phyloP scores from a whole-genome alignment of 2,888 invertebrate species.

The Nomada ruficornis region DNA sequence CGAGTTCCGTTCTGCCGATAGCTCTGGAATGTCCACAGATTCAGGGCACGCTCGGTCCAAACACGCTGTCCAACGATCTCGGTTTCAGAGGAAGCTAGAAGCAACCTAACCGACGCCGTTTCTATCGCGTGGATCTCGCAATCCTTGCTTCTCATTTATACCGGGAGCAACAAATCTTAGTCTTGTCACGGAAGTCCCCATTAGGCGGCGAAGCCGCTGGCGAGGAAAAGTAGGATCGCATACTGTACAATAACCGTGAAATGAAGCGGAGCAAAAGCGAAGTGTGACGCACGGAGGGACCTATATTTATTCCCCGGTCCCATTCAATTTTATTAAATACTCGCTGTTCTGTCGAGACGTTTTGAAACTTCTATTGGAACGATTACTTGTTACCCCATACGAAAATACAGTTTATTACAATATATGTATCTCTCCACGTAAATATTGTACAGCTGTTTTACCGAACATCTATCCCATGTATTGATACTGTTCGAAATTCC shows the following conservation, averaged over 20 bases:
- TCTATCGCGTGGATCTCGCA: conserved; percentile 63
- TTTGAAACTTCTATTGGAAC: too few relatives aligned
- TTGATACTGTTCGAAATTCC: too few relatives aligned
- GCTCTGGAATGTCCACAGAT: conserved; percentile 53
- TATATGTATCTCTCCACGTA: too few relatives aligned
- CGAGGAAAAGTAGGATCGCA: conserved; percentile 40
- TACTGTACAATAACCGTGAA: not conserved
- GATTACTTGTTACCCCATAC: too few relatives aligned
- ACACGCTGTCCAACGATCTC: conserved; percentile 50
- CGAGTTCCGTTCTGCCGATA: conserved; percentile 49
- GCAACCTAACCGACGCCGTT: conserved; percentile 49
- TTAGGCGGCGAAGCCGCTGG: conserved; percentile 45
- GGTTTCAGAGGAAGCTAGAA: conserved; percentile 39
- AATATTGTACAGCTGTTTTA: too few relatives aligned
- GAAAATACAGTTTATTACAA: too few relatives aligned
- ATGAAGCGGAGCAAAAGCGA: not conserved
- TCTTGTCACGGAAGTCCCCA: conserved; percentile 64
- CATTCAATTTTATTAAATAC: too few relatives aligned
- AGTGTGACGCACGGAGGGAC: too few relatives aligned
- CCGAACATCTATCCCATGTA: too few relatives aligned
- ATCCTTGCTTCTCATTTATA: conserved; percentile 65
- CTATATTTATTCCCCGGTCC: not conserved
- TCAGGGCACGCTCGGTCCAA: conserved; percentile 49
- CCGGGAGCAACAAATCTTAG: conserved; percentile 61
- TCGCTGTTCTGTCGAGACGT: too few relatives aligned